Percentiles rank a stretch among this genome's conserved stretches.
Conservation (phyloP, 2,888 invertebrate species). For the Stenodera caucasica region DNA sequence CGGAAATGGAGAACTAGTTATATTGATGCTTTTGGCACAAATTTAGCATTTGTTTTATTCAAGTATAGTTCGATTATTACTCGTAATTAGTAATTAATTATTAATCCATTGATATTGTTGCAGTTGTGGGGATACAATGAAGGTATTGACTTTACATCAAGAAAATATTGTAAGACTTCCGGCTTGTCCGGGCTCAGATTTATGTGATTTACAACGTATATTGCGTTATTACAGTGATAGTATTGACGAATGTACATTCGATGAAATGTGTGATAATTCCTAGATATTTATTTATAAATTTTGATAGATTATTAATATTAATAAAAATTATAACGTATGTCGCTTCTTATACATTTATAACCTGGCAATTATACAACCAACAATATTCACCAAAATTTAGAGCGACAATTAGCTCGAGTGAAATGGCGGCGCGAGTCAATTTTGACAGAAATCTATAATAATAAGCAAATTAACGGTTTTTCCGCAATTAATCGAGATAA, state of each 20-base stretch:
- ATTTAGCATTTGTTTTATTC: conserved; percentile 72
- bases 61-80: conserved; percentile 35
- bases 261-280: conserved; percentile 62
- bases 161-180: conserved; percentile 70
- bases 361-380: too few relatives aligned
- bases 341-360: too few relatives aligned
- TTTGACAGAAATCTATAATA: too few relatives aligned
- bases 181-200: conserved; percentile 65
- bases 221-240: conserved; percentile 62
- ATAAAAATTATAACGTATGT: too few relatives aligned
- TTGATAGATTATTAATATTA: too few relatives aligned
- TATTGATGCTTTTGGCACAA: conserved; percentile 80
- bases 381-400: too few relatives aligned
- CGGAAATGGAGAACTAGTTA: conserved; percentile 63
- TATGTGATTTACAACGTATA: conserved; percentile 67
- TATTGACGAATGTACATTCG: conserved; percentile 67
- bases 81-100: conserved; percentile 1
- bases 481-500: too few relatives aligned
- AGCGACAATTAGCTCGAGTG: too few relatives aligned
- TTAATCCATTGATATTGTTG: conserved; percentile 26
- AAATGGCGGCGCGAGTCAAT: too few relatives aligned
- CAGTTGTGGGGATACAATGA: conserved; percentile 53
- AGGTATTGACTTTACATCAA: conserved; percentile 73
- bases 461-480: too few relatives aligned
- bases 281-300: background rate